Percentiles rank a stretch among this genome's conserved stretches.
Evolutionary conservation across 2,888 invertebrate genomes (phyloP).

Genomic region (Machimus atricapillus): DNA sequence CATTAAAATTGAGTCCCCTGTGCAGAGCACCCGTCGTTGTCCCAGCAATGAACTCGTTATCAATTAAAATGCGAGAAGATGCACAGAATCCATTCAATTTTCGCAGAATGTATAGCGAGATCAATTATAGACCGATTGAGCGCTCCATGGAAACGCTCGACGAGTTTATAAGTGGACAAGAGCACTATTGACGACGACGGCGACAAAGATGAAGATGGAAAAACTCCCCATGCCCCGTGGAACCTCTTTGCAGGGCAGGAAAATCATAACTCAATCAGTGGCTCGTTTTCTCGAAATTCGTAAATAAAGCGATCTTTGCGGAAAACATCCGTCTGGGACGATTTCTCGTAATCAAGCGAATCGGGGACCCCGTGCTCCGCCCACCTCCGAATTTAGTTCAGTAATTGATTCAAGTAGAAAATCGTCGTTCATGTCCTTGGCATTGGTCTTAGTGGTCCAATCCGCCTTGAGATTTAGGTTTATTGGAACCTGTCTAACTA

Average conservation of each 20-base stretch:
- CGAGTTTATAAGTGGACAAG: neutral
- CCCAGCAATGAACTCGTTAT: neutral
- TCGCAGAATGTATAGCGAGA: no score
- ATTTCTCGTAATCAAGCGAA: neutral
- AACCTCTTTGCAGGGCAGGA: neutral
- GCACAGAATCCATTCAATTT: neutral
- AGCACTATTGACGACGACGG: neutral
- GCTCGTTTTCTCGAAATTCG: constrained; percentile 3
- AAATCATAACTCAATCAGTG: constrained; percentile 16
- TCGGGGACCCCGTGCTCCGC: neutral
- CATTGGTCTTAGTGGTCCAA: neutral
- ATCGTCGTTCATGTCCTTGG: neutral
- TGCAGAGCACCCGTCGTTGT: neutral
- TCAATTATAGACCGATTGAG: neutral
- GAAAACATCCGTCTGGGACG: neutral
- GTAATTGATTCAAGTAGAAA: neutral
- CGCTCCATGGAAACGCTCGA: neutral
- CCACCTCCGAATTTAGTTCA: neutral
- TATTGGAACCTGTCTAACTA: neutral
- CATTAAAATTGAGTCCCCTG: no score
- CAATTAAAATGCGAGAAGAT: neutral
- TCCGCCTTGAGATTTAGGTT: neutral
- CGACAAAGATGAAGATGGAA: no score
- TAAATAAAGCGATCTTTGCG: neutral
- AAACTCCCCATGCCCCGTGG: neutral